phyloP scores from a whole-genome alignment of 2,113 vertebrate species.

The Cottus gobio region DNA sequence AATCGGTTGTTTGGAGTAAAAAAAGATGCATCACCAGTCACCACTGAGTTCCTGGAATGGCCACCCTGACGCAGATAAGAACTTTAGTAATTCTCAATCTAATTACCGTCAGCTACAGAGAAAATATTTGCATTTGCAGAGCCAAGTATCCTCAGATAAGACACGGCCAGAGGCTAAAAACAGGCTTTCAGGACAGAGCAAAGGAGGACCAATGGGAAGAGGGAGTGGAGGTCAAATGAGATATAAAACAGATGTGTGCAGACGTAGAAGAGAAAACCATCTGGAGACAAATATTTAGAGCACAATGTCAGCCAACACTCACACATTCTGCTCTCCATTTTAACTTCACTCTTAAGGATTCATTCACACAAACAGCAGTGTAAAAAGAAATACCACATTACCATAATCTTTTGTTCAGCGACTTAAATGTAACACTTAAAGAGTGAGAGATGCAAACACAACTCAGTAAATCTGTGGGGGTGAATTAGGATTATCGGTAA shows the following conservation, averaged over 20 bases:
- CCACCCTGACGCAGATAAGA: neutral
- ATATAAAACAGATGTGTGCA: constrained; percentile 47
- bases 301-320: constrained; percentile 41
- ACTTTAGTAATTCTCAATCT: neutral
- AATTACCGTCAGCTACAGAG: constrained; percentile 36
- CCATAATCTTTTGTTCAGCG: neutral
- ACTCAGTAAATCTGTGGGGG: neutral
- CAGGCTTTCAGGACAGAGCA: constrained; percentile 2
- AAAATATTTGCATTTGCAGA: constrained; percentile 53
- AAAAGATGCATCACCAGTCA: neutral
- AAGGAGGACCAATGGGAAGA: constrained; percentile 21
- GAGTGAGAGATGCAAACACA: too few relatives aligned
- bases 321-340: constrained; percentile 15
- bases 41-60: constrained; percentile 2
- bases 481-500: neutral
- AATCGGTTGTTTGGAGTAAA: neutral
- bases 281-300: constrained; percentile 38
- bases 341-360: neutral
- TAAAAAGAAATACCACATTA: neutral
- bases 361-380: neutral
- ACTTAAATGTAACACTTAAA: neutral
- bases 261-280: constrained; percentile 41
- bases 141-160: constrained; percentile 45
- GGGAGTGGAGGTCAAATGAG: constrained; percentile 42
- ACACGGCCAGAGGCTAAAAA: constrained; percentile 3